These are phyloP conservation scores for Nymphalis io DNA, from an alignment of 1,140 invertebrate species.

Conservation along the genomic window DNA sequence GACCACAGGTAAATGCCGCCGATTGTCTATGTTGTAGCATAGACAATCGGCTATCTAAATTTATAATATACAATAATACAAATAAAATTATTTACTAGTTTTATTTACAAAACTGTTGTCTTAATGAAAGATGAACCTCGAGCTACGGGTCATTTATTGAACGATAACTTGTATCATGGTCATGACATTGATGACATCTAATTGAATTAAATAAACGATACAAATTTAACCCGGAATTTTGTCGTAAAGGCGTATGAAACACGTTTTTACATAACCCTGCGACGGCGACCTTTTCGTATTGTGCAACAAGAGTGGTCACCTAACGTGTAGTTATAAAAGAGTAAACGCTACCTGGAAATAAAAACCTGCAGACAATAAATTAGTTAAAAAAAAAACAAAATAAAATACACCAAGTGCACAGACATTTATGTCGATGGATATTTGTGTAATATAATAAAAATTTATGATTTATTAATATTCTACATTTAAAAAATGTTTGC, in stretches of 20 bases:
- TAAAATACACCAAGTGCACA: too few relatives aligned
- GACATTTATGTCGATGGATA: too few relatives aligned
- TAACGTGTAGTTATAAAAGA: constrained; percentile 30
- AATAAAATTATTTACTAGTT: constrained; percentile 12
- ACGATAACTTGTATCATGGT: constrained; percentile 52
- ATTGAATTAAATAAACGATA: constrained; percentile 47
- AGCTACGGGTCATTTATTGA: constrained; percentile 53
- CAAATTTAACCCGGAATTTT: constrained; percentile 36
- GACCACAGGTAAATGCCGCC: constrained; percentile 50
- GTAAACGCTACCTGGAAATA: constrained; percentile 9
- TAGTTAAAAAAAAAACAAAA: too few relatives aligned
- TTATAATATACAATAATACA: constrained; percentile 46
- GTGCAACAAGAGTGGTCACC: constrained; percentile 35
- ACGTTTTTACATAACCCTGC: constrained; percentile 56
- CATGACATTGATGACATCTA: constrained; percentile 62
- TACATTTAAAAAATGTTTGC: background rate
- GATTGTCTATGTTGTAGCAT: too few relatives aligned
- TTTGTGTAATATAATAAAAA: background rate
- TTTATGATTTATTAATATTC: background rate
- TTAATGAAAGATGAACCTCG: constrained; percentile 58
- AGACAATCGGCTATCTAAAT: constrained; percentile 41
- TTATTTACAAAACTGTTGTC: constrained; percentile 12
- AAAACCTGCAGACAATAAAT: too few relatives aligned
- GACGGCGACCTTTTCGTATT: constrained; percentile 56
- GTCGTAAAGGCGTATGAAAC: constrained; percentile 45